Base-by-base conservation (phyloP, 1,140 invertebrate genomes). In the Halesus radiatus region DNA sequence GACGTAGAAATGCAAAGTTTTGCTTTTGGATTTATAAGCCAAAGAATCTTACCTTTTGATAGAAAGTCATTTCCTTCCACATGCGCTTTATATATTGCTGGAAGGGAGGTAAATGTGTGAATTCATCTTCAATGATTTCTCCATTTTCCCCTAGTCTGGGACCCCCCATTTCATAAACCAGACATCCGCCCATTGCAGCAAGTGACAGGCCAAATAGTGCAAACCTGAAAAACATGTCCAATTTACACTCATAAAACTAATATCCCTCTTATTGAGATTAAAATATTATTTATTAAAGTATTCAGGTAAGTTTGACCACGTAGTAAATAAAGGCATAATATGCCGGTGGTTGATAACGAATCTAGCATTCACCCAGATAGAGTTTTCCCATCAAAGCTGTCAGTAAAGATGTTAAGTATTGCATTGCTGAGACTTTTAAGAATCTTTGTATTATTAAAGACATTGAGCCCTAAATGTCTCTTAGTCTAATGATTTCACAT, bases 51-150 rank as follows among this genome's bases (percentile, higher is more conserved):
- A 94, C 94, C 88, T 94, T 95, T 85, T 93, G 93, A 86, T 94
- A 96, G 85, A 94, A 95, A 78, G 93, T 93, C 26, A 96, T 86
- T 85, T 96, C 94, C 84, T 92, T 94, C 87, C 92, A 92, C 53
- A 95, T 92, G 66, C 96, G 90, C 80, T 92, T 92, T 20, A 94
- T 85, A 85, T 96, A 95, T 88, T 96, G 94, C 84, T 93, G 86
- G 20, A 93, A 85, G 2, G 91, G 85, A 50, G 96, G 93, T 87
- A 95, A 90, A 79, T 94, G 84, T 58, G 91, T 92, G 85, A 95
- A 97, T 89, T 98, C 95, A 91, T 98, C 96, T 87, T 93, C 91
- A 29, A 97, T 92, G 37, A 91, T 82, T 73, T 94, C 91, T 5
- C 96, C 96, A 32, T 95, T 90, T 62, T 93, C 92, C 85, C 96